Evolutionary conservation across 2,888 invertebrate species (phyloP).

Genomic region (Onthophagus sagittarius): DNA sequence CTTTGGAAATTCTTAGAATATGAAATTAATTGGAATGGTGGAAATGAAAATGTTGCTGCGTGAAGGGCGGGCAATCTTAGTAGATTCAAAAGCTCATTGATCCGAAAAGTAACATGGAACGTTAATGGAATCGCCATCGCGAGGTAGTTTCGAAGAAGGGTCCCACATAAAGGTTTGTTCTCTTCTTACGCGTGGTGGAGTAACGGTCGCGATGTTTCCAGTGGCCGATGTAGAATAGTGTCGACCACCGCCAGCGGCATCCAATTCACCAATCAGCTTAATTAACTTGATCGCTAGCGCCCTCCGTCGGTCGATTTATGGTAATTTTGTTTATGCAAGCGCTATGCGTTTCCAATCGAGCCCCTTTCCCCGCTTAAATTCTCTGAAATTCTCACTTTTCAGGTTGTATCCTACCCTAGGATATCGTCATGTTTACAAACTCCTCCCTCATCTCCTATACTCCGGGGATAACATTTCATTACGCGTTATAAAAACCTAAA

Average conservation of each 20-base stretch:
- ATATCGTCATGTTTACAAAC: background rate
- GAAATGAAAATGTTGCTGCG: too few species aligned
- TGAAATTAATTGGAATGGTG: too few species aligned
- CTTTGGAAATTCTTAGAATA: too few species aligned
- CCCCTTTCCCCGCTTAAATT: background rate
- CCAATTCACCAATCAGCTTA: background rate
- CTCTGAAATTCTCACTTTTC: background rate
- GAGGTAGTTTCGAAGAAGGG: background rate
- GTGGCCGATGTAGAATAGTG: background rate
- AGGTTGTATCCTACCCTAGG: background rate
- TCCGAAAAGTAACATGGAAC: background rate
- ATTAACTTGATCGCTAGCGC: background rate
- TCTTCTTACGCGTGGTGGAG: too few species aligned
- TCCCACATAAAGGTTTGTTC: too few species aligned
- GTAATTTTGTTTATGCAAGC: background rate
- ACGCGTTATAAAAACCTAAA: background rate
- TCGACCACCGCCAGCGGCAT: background rate
- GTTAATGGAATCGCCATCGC: background rate
- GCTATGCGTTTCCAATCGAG: background rate
- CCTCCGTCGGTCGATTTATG: background rate
- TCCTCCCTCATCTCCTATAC: background rate
- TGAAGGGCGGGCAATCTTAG: background rate
- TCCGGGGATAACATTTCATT: background rate
- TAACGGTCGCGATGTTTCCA: background rate
- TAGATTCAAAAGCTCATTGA: background rate